phyloP scores from a whole-genome alignment of 2,888 invertebrate genomes.

The Drosophila siamana region DNA sequence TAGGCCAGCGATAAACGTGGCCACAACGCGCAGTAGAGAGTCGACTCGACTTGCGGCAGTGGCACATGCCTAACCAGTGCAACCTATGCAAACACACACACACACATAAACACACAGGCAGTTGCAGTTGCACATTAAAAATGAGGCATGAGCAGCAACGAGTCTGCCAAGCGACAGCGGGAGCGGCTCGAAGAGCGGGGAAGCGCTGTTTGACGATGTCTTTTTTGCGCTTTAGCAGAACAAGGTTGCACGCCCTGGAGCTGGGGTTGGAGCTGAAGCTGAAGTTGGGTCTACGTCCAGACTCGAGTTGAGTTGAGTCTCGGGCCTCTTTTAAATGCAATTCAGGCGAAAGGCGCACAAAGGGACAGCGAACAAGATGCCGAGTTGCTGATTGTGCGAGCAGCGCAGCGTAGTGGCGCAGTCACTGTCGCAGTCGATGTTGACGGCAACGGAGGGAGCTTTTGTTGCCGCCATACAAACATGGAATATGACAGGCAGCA shows the following conservation, averaged over 20 bases:
- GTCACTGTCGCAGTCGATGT: slow-evolving; percentile 33
- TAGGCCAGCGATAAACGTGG: slow-evolving; percentile 74
- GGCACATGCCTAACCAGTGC: slow-evolving; percentile 77
- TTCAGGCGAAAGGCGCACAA: slow-evolving; percentile 80
- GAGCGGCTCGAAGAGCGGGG: slow-evolving; percentile 6
- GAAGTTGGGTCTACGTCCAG: neutral
- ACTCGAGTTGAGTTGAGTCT: slow-evolving; percentile 18
- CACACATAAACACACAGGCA: slow-evolving; percentile 24
- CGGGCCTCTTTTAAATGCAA: slow-evolving; percentile 69
- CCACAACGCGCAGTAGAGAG: slow-evolving; percentile 20
- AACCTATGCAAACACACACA: slow-evolving; percentile 71
- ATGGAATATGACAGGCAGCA: slow-evolving; percentile 77
- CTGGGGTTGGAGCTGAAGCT: neutral
- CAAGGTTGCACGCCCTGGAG: slow-evolving; percentile 64
- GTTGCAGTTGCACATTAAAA: slow-evolving; percentile 75
- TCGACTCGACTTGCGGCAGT: slow-evolving; percentile 51
- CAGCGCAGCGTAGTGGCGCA: slow-evolving; percentile 54
- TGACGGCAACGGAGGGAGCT: slow-evolving; percentile 48
- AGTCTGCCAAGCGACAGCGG: slow-evolving; percentile 14
- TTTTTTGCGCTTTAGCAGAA: slow-evolving; percentile 65
- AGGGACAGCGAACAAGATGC: slow-evolving; percentile 81
- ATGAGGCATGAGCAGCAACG: slow-evolving; percentile 67
- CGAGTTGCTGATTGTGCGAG: slow-evolving; percentile 77
- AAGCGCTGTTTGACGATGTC: slow-evolving; percentile 56
- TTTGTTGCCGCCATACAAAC: slow-evolving; percentile 78